These are phyloP conservation scores for Vicugna pacos DNA, from an alignment of 2,113 vertebrate species.

Conservation along the genomic window DNA sequence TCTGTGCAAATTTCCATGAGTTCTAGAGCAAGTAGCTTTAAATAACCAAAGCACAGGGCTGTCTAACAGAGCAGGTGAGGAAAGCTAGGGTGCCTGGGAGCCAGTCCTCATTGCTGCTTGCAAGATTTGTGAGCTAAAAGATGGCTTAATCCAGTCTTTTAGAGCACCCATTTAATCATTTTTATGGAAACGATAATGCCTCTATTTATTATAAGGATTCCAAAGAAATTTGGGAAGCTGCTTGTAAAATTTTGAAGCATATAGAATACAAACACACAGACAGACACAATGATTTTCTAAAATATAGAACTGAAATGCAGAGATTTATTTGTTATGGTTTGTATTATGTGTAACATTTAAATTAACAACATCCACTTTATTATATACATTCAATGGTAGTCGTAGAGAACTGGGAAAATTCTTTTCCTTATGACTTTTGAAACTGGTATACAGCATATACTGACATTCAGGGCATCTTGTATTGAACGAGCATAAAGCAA, in stretches of 20 bases:
- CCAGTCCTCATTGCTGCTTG: not conserved
- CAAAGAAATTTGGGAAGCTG: not conserved
- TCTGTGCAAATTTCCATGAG: not conserved
- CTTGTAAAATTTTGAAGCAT: not conserved
- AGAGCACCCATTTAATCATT: not conserved
- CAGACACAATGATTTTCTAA: not conserved
- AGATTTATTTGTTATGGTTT: slow-evolving; percentile 6
- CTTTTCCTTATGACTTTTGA: not conserved
- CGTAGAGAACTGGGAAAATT: not conserved
- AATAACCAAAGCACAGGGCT: not conserved
- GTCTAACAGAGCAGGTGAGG: not conserved
- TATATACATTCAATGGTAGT: not conserved
- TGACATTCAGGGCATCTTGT: not conserved
- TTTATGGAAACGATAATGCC: not conserved
- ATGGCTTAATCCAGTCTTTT: not conserved
- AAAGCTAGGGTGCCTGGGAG: not conserved
- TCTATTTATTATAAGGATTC: not conserved
- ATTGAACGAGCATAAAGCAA: slow-evolving; percentile 5
- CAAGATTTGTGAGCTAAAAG: not conserved
- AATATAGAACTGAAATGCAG: not conserved
- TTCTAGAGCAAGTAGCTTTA: not conserved
- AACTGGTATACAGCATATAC: not conserved
- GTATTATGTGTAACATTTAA: not conserved
- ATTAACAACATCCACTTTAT: not conserved
- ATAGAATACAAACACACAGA: not conserved